Percentiles rank a stretch among this genome's conserved stretches.
Evolutionary conservation across 2,113 vertebrate genomes (phyloP).

Genomic region (Dermatemys mawii): DNA sequence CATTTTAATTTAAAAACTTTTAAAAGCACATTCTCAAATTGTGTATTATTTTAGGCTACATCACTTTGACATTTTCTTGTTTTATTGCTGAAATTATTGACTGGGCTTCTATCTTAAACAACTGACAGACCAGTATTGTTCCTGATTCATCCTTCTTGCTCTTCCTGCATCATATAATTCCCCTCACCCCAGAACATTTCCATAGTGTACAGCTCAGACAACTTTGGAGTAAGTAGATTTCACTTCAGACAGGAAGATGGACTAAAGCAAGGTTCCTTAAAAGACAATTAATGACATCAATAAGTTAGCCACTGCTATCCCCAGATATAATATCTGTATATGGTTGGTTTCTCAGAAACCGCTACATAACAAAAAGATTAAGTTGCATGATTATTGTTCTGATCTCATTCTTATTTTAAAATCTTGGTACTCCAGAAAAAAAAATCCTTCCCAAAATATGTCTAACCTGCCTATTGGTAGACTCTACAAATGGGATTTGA

Average conservation of each 20-base stretch:
- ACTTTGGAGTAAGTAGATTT: neutral
- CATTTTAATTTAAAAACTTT: neutral
- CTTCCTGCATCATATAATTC: neutral
- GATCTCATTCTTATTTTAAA: neutral
- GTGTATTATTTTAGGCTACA: neutral
- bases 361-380: neutral
- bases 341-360: neutral
- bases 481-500: neutral
- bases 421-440: neutral
- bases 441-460: neutral
- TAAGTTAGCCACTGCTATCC: neutral
- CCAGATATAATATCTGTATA: neutral
- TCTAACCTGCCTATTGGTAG: neutral
- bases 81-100: neutral
- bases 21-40: neutral
- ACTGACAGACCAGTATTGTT: neutral
- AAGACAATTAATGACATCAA: neutral
- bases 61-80: neutral
- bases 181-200: neutral
- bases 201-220: neutral
- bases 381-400: neutral
- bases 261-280: neutral
- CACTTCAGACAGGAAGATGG: neutral
- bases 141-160: neutral
- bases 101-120: neutral